These are phyloP conservation scores for Minunthozetes semirufus DNA, from an alignment of 2,888 invertebrate species.

Conservation along the genomic window DNA sequence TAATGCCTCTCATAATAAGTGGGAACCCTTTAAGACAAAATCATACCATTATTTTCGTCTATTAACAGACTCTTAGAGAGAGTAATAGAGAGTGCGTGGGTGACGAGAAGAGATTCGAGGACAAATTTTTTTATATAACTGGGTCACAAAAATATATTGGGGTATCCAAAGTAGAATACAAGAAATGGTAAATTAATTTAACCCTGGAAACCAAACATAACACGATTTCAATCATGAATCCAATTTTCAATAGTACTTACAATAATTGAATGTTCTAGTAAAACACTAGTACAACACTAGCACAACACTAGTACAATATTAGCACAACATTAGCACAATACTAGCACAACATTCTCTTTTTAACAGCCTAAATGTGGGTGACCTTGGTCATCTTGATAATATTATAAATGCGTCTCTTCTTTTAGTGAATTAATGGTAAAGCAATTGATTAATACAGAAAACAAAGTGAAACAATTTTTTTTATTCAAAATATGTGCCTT, in stretches of 20 bases:
- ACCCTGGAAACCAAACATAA: too few relatives aligned
- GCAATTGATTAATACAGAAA: neutral
- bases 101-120: neutral
- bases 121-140: constrained; percentile 12
- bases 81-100: neutral
- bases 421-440: neutral
- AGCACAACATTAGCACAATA: too few relatives aligned
- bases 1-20: constrained; percentile 15
- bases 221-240: too few relatives aligned
- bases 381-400: neutral
- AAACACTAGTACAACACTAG: too few relatives aligned
- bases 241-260: too few relatives aligned
- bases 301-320: too few relatives aligned
- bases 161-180: neutral
- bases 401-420: neutral
- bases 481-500: neutral
- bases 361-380: too few relatives aligned
- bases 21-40: constrained; percentile 23
- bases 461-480: neutral
- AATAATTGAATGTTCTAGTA: too few relatives aligned
- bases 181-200: neutral
- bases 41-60: neutral
- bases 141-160: constrained; percentile 15
- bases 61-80: neutral
- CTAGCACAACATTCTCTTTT: too few relatives aligned